A percentile compares a stretch with the other conserved stretches of the same genome.
Evolutionary conservation across 2,797 vertebrate genomes (phyloP).

Genomic region (Clarias platycephalus): DNA sequence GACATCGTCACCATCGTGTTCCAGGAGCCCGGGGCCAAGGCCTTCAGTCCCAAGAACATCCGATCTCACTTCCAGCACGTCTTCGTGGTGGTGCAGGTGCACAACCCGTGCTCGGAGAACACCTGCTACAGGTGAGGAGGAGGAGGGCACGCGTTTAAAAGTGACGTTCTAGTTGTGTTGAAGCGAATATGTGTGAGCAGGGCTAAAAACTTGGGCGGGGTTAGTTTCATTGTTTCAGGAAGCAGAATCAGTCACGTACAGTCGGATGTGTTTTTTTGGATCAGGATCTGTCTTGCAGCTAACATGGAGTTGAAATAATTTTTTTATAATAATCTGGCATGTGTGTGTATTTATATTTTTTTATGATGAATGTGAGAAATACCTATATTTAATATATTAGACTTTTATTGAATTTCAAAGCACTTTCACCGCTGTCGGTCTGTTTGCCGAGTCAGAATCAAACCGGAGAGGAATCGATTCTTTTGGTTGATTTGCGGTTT

Average conservation of each 20-base stretch:
- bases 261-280: no score
- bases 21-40: slow-evolving; percentile 93
- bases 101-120: slow-evolving; percentile 86
- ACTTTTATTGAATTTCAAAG: not conserved
- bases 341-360: no score
- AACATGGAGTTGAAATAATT: no score
- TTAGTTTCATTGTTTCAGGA: no score
- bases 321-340: no score
- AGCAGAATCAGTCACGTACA: no score
- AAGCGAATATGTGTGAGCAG: not conserved
- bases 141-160: not conserved
- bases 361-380: no score
- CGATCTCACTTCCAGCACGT: slow-evolving; percentile 98
- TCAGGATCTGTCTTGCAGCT: not conserved
- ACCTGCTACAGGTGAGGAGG: slow-evolving; percentile 88
- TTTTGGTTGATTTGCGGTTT: not conserved
- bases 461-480: not conserved
- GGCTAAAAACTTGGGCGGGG: not conserved
- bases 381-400: no score
- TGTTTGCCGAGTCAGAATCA: no score
- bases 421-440: not conserved
- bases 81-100: slow-evolving; percentile 89
- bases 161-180: not conserved
- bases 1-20: slow-evolving; percentile 98
- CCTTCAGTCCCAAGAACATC: slow-evolving; percentile 97